phyloP scores from a whole-genome alignment of 2,113 vertebrate species.

The Heterochromis multidens region DNA sequence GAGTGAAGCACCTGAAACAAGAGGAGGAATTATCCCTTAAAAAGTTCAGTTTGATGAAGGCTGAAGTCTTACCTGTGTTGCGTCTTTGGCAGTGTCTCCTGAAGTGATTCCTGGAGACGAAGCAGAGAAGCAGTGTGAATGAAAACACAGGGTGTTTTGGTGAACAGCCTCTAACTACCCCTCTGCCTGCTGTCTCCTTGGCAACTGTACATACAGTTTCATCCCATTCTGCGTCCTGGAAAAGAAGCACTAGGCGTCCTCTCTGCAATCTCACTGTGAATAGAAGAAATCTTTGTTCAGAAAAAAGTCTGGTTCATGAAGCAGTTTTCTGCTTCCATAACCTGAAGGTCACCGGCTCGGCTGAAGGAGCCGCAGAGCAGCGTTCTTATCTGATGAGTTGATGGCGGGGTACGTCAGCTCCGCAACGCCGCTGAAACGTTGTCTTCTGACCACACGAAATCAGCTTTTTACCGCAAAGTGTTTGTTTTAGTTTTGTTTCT shows the following conservation, averaged over 20 bases:
- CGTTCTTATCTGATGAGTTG: constrained; percentile 44
- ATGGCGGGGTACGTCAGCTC: neutral
- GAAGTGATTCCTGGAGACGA: constrained; percentile 11
- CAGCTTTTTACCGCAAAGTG: neutral
- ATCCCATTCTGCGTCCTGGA: constrained; percentile 32
- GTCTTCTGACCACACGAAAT: neutral
- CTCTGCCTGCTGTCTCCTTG: constrained; percentile 54
- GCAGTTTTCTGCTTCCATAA: neutral
- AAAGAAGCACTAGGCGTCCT: neutral
- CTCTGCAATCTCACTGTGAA: neutral
- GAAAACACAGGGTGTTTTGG: constrained; percentile 7
- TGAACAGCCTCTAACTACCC: constrained; percentile 28
- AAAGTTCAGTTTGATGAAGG: neutral
- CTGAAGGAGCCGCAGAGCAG: constrained; percentile 36
- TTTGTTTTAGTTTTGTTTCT: neutral
- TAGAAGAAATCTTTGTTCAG: neutral
- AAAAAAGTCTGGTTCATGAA: neutral
- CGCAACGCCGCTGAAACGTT: neutral
- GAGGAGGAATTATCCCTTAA: neutral
- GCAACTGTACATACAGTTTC: constrained; percentile 54
- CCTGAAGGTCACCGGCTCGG: constrained; percentile 63
- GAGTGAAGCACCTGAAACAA: neutral
- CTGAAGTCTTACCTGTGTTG: neutral
- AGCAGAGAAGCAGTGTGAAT: neutral
- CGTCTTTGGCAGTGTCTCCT: neutral